Conservation (phyloP, 2,797 vertebrate genomes). For the Knipowitschia caucasica region DNA sequence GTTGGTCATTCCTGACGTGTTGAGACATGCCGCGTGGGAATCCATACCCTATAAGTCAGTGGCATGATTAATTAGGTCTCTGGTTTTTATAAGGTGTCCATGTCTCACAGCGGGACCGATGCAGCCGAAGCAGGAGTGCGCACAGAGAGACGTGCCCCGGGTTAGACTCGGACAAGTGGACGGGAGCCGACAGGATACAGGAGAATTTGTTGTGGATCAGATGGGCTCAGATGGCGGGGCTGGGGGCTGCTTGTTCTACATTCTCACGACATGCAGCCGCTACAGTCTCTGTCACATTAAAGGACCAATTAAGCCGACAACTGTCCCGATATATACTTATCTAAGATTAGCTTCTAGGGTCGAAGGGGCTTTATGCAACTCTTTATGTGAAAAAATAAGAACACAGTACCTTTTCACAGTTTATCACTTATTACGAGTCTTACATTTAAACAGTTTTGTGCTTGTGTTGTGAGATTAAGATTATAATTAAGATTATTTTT, state of each 20-base stretch:
- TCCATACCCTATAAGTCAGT: slow-evolving; percentile 59
- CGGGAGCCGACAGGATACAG: slow-evolving; percentile 5
- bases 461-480: too few relatives aligned
- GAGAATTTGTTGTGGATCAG: background rate
- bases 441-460: too few relatives aligned
- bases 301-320: slow-evolving; percentile 70
- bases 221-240: background rate
- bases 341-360: slow-evolving; percentile 47
- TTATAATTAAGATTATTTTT: too few relatives aligned
- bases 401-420: too few relatives aligned
- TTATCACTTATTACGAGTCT: too few relatives aligned
- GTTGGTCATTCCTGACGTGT: slow-evolving; percentile 66
- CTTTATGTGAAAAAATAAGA: too few relatives aligned
- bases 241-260: slow-evolving; percentile 51
- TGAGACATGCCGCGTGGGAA: slow-evolving; percentile 64
- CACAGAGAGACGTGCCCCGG: slow-evolving; percentile 15
- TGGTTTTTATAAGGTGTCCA: slow-evolving; percentile 46
- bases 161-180: slow-evolving; percentile 29
- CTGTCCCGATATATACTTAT: slow-evolving; percentile 53
- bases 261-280: slow-evolving; percentile 54
- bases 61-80: slow-evolving; percentile 71
- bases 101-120: slow-evolving; percentile 4
- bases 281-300: slow-evolving; percentile 66
- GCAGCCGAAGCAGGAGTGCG: background rate
- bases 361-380: too few relatives aligned